phyloP scores from a whole-genome alignment of 2,888 invertebrate species.

The Dascillus cervinus region DNA sequence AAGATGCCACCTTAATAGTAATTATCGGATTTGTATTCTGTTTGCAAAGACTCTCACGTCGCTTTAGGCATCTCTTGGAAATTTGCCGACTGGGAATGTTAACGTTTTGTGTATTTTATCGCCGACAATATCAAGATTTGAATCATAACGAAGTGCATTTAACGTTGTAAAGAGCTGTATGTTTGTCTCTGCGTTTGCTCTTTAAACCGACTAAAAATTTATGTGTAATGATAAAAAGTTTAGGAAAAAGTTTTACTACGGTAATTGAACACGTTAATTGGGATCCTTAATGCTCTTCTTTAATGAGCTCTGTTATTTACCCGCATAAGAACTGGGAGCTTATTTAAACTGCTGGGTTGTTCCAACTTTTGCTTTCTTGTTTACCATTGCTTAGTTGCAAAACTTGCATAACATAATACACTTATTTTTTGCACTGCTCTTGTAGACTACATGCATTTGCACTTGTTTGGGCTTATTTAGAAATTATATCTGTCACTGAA shows the following conservation, averaged over 20 bases:
- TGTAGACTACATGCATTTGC: too few species aligned
- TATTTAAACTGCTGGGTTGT: constrained; percentile 6
- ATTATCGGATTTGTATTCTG: constrained; percentile 11
- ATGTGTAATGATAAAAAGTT: constrained; percentile 17
- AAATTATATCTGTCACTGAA: too few species aligned
- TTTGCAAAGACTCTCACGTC: constrained; percentile 10
- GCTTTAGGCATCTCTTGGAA: constrained; percentile 9
- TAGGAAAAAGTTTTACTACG: constrained; percentile 21
- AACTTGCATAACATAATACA: too few species aligned
- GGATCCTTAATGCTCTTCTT: constrained; percentile 26
- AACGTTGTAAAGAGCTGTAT: constrained; percentile 1
- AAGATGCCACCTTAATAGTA: too few species aligned
- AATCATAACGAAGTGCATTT: too few species aligned
- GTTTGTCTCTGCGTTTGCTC: constrained; percentile 8
- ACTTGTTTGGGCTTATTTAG: too few species aligned
- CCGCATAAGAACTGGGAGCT: constrained; percentile 18
- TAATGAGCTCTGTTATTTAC: constrained; percentile 26
- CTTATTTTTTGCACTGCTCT: too few species aligned
- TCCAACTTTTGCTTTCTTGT: neutral
- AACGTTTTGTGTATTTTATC: constrained; percentile 14
- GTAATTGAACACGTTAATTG: constrained; percentile 32
- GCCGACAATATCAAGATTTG: too few species aligned
- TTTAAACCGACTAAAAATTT: constrained; percentile 13
- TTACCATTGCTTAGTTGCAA: too few species aligned
- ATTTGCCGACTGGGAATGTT: constrained; percentile 12